phyloP scores from a whole-genome alignment of 2,888 invertebrate genomes.

The Dryococelus australis region DNA sequence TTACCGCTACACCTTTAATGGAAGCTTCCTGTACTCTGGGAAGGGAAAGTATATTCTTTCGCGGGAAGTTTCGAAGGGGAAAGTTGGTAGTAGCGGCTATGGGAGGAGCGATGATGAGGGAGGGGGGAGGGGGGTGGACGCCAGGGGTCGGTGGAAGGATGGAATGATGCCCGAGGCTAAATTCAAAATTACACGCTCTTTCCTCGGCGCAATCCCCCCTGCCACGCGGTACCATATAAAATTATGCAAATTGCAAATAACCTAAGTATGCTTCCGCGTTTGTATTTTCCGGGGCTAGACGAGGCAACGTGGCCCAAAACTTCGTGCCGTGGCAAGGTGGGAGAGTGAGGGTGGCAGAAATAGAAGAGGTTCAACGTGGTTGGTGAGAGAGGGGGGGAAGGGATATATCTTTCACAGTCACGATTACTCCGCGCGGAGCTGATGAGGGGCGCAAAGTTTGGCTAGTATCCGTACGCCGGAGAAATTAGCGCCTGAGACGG shows the following conservation, averaged over 20 bases:
- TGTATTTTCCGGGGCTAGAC: background rate
- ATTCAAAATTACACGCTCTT: conserved; percentile 11
- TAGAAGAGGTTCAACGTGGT: too few relatives aligned
- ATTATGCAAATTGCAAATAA: background rate
- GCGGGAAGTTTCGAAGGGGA: background rate
- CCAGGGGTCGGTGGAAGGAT: background rate
- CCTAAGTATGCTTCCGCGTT: conserved; percentile 5
- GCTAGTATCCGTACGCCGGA: background rate
- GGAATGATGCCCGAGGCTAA: conserved; percentile 3
- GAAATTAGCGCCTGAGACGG: background rate
- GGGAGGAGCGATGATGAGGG: background rate
- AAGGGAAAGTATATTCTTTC: background rate
- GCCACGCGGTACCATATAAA: conserved; percentile 4
- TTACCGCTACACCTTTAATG: background rate
- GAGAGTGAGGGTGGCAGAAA: background rate
- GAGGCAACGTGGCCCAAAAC: background rate
- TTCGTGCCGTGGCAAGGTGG: background rate
- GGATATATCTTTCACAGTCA: background rate
- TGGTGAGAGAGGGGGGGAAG: background rate
- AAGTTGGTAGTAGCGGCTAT: background rate
- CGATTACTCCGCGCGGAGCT: background rate
- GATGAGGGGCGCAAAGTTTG: background rate
- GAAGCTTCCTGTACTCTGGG: background rate
- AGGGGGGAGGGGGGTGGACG: background rate
- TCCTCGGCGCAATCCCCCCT: background rate